Conservation (phyloP, 2,888 invertebrate species). For the Andrena flavipes region DNA sequence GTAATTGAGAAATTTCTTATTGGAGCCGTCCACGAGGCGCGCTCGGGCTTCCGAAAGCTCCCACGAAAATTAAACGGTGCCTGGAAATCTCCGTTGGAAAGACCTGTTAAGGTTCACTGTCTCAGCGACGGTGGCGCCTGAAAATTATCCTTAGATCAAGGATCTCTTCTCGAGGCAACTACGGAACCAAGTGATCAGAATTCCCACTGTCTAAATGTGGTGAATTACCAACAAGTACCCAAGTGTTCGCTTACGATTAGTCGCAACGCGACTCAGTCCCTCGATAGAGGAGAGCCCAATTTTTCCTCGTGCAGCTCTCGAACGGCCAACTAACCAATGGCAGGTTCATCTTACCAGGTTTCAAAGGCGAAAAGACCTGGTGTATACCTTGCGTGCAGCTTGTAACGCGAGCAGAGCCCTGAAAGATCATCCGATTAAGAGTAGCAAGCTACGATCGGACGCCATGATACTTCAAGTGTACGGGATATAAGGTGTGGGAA, state of each 20-base stretch:
- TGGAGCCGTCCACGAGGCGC: constrained; percentile 19
- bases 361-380: constrained; percentile 54
- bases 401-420: constrained; percentile 65
- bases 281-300: background rate
- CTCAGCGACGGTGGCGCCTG: background rate
- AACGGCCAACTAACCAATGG: constrained; percentile 45
- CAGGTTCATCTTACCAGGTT: constrained; percentile 61
- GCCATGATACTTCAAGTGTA: constrained; percentile 61
- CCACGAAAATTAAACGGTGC: constrained; percentile 26
- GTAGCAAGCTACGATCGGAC: constrained; percentile 66
- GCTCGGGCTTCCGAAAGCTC: background rate
- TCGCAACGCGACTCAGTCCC: constrained; percentile 28
- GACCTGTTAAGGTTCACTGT: background rate
- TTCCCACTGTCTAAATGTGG: background rate
- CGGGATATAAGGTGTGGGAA: constrained; percentile 41
- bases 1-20: constrained; percentile 50
- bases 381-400: constrained; percentile 61
- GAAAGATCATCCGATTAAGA: constrained; percentile 72
- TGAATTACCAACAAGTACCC: background rate
- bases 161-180: background rate
- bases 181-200: background rate
- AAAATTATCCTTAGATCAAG: too few species aligned
- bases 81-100: constrained; percentile 3
- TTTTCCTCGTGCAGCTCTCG: constrained; percentile 27
- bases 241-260: background rate